A percentile compares a stretch with the other conserved stretches of the same genome.
phyloP scores from a whole-genome alignment of 2,888 invertebrate genomes.

The Tipula confusa region DNA sequence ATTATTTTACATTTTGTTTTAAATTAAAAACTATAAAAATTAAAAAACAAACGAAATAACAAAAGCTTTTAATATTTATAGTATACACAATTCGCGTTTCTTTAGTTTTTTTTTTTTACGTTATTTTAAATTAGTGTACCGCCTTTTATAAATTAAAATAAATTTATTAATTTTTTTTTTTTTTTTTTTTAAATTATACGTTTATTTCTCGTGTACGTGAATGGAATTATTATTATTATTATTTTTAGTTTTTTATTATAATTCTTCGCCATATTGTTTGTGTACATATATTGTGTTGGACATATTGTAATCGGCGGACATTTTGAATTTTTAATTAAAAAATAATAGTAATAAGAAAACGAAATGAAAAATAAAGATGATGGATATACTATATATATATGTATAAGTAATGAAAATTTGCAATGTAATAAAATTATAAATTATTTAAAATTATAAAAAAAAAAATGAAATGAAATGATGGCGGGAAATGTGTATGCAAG shows the following conservation, averaged over 20 bases:
- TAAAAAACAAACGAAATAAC: slow-evolving; percentile 21
- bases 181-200: slow-evolving; percentile 21
- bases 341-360: not conserved
- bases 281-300: not conserved
- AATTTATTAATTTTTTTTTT: slow-evolving; percentile 13
- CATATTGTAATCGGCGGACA: slow-evolving; percentile 16
- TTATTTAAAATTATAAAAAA: not conserved
- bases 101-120: not conserved
- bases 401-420: slow-evolving; percentile 6
- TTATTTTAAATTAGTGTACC: slow-evolving; percentile 25
- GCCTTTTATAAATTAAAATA: slow-evolving; percentile 25
- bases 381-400: too few relatives aligned
- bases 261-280: not conserved
- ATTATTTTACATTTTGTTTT: not conserved
- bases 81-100: not conserved
- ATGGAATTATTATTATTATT: not conserved
- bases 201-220: not conserved
- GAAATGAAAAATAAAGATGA: not conserved
- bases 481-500: not conserved
- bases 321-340: slow-evolving; percentile 25
- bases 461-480: too few relatives aligned
- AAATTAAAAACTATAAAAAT: slow-evolving; percentile 20
- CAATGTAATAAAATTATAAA: not conserved
- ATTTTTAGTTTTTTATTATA: slow-evolving; percentile 25
- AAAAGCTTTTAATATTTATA: slow-evolving; percentile 25